phyloP scores from a whole-genome alignment of 2,113 vertebrate species.

The Oreochromis spilurus region DNA sequence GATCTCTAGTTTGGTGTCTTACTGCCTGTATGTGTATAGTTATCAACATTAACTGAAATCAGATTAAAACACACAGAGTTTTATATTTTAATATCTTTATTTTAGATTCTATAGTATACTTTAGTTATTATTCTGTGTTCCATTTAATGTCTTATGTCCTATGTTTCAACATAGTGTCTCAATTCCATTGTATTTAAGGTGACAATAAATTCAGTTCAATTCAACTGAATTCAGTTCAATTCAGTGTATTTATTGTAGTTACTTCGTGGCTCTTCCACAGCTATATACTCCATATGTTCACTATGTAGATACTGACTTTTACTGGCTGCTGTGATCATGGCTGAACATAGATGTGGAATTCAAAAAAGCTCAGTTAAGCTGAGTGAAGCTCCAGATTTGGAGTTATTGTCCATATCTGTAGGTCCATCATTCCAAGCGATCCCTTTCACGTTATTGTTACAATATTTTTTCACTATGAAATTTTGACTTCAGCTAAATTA shows the following conservation, averaged over 20 bases:
- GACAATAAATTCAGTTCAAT: neutral
- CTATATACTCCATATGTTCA: neutral
- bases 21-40: neutral
- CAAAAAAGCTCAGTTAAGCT: neutral
- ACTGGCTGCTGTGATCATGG: neutral
- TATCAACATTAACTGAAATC: neutral
- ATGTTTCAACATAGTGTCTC: neutral
- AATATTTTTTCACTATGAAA: neutral
- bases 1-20: neutral
- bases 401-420: neutral
- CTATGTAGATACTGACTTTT: neutral
- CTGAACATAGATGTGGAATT: neutral
- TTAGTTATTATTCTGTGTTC: neutral
- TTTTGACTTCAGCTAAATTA: neutral
- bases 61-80: neutral
- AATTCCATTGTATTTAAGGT: neutral
- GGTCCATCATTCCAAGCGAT: neutral
- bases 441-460: neutral
- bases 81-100: neutral
- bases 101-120: neutral
- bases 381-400: neutral
- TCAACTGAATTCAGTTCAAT: neutral
- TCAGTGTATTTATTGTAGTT: neutral
- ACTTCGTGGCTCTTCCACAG: fast-evolving
- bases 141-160: neutral